Evolutionary conservation across 2,113 vertebrate genomes (phyloP), one percentile per base, ranked within the genome.

Genomic region (Pteropus alecto): DNA sequence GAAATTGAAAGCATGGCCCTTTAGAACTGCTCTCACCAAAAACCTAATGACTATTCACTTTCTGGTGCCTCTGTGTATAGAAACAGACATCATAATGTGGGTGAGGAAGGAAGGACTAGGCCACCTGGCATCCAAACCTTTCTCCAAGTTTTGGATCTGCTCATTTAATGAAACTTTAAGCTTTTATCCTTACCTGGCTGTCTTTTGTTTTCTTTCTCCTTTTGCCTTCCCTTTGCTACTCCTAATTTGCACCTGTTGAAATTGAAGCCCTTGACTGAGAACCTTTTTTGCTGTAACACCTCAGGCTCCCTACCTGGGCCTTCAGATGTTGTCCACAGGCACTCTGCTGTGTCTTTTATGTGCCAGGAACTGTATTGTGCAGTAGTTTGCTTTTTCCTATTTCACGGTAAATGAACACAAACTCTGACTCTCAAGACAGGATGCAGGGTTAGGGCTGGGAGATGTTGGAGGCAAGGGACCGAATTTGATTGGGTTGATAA

Each of bases 81-180:
- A 96, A n/a, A 89, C 56, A 96, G 77, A n/a, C 38, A 33, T 90
- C 33, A 11, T 28, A 19, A 58, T 38, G 51, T 63, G 6, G 56
- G n/a, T 12, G 6, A 13, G 79, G 21, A n/a, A 3, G 26, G 48
- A 78, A 46, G 28, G 79, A 33, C 18, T 76, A 26, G 28, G n/a
- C 65, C 67, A 48, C 28, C 6, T 70, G 71, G 56, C 35, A 78
- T 93, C 68, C 46, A 90, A 96, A 93, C 58, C 71, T 86, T 78
- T 61, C 30, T 91, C 28, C 56, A 73, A 15, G 94, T 82, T 92
- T 96, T 92, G 70, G 89, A 95, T 97, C 61, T 0, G 16, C 41
- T 97, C 65, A 33, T 65, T 93, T 30, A 86, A 11, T 60, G 68
- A 87, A 89, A 43, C 56, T 93, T 76, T 74, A 56, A 43, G 51